Conservation (phyloP, 2,888 invertebrate species). For the Siphonodentalium dalli region DNA sequence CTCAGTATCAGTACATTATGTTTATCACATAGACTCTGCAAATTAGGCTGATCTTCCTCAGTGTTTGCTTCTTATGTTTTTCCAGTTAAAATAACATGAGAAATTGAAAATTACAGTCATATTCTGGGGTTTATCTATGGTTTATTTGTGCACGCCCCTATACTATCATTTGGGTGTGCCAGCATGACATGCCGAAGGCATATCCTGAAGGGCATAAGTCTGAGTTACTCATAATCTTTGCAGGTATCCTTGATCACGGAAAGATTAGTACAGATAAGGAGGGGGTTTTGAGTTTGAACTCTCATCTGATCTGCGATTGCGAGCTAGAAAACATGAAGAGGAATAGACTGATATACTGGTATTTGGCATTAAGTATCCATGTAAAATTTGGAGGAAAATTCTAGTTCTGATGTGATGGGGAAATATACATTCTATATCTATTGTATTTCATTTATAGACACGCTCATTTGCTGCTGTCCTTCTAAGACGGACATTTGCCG, state of each 20-base stretch:
- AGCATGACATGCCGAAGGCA: constrained; percentile 2
- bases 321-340: no score
- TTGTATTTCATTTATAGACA: constrained; percentile 65
- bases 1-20: no score
- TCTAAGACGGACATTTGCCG: constrained; percentile 83
- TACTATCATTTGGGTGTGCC: no score
- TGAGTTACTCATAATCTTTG: not conserved
- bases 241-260: no score
- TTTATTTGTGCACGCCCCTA: not conserved
- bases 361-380: not conserved
- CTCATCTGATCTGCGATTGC: no score
- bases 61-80: not conserved
- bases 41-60: not conserved
- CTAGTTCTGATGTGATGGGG: not conserved
- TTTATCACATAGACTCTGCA: not conserved
- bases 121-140: no score
- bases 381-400: not conserved
- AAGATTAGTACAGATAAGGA: not conserved
- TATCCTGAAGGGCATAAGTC: no score
- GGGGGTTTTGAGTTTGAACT: no score
- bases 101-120: no score
- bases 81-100: not conserved
- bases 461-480: constrained; percentile 94
- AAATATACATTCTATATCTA: constrained; percentile 1
- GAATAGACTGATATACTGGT: no score